A percentile compares a stretch with the other conserved stretches of the same genome.
Conservation (phyloP, 2,797 vertebrate species). For the Orientallactaga sibirica region DNA sequence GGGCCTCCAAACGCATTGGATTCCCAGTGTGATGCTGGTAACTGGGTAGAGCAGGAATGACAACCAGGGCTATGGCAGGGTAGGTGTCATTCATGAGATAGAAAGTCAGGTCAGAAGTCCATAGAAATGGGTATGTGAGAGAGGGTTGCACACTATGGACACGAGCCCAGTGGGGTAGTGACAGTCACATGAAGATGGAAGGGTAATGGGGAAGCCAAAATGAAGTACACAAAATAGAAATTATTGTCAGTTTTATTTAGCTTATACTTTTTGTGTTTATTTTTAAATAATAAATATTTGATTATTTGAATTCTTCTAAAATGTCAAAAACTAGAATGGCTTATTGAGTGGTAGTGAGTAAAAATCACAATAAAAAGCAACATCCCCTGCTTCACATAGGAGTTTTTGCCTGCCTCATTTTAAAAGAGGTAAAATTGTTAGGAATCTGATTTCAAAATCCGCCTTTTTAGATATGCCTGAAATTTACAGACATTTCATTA, state of each 20-base stretch:
- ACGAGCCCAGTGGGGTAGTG: not conserved
- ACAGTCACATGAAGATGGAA: not conserved
- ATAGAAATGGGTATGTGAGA: not conserved
- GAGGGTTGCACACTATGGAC: not conserved
- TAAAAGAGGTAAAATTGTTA: not conserved
- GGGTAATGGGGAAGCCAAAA: not conserved
- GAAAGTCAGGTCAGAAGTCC: not conserved
- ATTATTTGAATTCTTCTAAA: no score
- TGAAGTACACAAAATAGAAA: not conserved
- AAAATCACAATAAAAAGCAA: no score
- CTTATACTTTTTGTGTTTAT: no score
- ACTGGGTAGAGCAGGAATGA: not conserved
- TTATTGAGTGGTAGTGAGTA: no score
- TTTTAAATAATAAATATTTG: no score
- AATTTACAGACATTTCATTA: not conserved
- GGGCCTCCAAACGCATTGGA: not conserved
- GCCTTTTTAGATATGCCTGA: not conserved
- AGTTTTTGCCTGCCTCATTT: not conserved
- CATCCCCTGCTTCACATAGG: no score
- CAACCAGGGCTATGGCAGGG: no score
- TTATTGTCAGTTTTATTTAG: not conserved
- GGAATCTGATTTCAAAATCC: not conserved
- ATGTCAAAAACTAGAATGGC: no score
- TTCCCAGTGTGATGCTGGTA: not conserved
- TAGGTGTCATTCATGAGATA: not conserved